Evolutionary conservation across 2,888 invertebrate genomes (phyloP), one percentile per base, ranked within the genome.

Genomic region (Hipparchia semele): DNA sequence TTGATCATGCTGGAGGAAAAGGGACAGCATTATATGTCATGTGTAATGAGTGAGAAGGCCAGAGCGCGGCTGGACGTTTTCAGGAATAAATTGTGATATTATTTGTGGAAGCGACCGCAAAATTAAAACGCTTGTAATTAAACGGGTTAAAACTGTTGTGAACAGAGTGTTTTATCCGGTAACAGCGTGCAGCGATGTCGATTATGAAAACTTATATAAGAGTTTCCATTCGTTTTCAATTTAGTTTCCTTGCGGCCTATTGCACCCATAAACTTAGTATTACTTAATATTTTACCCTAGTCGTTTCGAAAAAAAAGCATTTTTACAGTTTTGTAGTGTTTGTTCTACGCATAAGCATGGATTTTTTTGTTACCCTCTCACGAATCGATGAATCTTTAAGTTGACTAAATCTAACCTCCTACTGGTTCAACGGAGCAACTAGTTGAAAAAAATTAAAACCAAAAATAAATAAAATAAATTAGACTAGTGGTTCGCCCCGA

Each of bases 121-220:
- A 59, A 59, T 68, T 68, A 68, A 68, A 68, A 68, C 59, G 49
- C 33, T 68, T 68, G 68, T 68, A 68, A 68, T 68, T 68, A 60
- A 68, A 68, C 59, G 46, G 59, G 59, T 68, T 68, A 51, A 56
- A 68, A 68, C 68, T 33, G 56, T 51, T 39, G 59, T 59, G 59
- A 68, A 59, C 33, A 12, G 49, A 46, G 46, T 46, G 45, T 58
- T 33, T 13, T 13, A 58, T 56, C 56, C 45, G 56, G 58, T 67
- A 53, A 65, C 13, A 33, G 49, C 53, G 49, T 7, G 33, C 23
- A 33, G 9, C 10, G 33, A 23, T 51, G 51, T 51, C 2, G 49
- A 51, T 33, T 49, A 33, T 53, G 65, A 59, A 33, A 12, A 9
- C 13, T 23, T 33, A 51, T 46, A 46, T n/a, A 61, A 10, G 23